Evolutionary conservation across 2,113 vertebrate species (phyloP).

Genomic region (Plecturocebus donacophilus): DNA sequence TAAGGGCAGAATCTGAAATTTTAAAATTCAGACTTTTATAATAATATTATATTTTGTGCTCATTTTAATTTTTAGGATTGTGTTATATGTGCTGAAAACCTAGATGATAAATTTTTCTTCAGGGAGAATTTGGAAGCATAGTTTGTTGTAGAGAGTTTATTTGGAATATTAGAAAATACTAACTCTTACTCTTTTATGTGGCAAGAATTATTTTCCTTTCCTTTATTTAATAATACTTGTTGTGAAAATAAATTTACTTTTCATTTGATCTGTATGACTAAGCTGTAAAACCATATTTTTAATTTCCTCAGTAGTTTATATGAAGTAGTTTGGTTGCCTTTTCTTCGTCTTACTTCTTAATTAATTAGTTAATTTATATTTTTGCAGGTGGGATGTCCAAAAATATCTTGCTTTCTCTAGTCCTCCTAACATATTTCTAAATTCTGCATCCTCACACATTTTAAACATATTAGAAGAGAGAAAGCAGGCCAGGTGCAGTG

Average conservation of each 20-base stretch:
- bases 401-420: constrained; percentile 17
- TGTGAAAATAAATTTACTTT: not conserved
- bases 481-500: not conserved
- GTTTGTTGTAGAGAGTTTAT: not conserved
- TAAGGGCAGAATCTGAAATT: not conserved
- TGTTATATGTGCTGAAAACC: not conserved
- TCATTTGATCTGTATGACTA: not conserved
- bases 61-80: not conserved
- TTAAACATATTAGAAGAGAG: not conserved
- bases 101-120: not conserved
- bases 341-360: not conserved
- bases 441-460: not conserved
- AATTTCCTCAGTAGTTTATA: not conserved
- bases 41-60: not conserved
- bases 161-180: not conserved
- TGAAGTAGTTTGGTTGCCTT: not conserved
- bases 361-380: not conserved
- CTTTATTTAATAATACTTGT: not conserved
- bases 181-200: not conserved
- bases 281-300: not conserved
- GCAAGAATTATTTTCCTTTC: not conserved
- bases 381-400: not conserved
- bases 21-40: not conserved
- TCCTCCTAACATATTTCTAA: not conserved
- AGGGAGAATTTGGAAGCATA: not conserved